Percentiles rank a stretch among this genome's conserved stretches.
Conservation (phyloP, 2,888 invertebrate genomes). For the Drosophila austrosaltans region DNA sequence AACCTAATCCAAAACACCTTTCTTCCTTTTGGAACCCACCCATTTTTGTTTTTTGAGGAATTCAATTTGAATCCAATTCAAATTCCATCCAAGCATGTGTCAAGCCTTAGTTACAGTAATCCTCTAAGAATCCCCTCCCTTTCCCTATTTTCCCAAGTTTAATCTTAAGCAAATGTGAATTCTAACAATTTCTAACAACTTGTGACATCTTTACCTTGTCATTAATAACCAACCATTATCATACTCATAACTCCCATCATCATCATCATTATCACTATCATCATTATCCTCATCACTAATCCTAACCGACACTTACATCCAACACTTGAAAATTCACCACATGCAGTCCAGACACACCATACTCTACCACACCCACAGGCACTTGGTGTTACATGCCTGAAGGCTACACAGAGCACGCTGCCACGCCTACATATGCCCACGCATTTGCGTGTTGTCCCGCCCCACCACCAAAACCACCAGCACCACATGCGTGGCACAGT, state of each 20-base stretch:
- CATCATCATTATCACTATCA: conserved; percentile 24
- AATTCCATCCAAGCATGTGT: too few species aligned
- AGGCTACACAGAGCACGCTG: conserved; percentile 63
- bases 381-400: conserved; percentile 18
- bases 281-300: conserved; percentile 34
- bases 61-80: background rate
- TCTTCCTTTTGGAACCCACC: too few species aligned
- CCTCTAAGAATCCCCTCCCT: too few species aligned
- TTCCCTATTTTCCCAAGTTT: background rate
- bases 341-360: conserved; percentile 41
- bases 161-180: conserved; percentile 15
- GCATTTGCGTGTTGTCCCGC: conserved; percentile 76
- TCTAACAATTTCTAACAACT: conserved; percentile 23
- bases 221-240: conserved; percentile 21
- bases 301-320: conserved; percentile 23
- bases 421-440: conserved; percentile 66
- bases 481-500: conserved; percentile 83
- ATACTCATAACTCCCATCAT: conserved; percentile 17
- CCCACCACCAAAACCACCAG: conserved; percentile 5
- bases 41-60: too few species aligned
- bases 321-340: conserved; percentile 32
- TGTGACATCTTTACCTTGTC: conserved; percentile 19
- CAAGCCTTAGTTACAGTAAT: too few species aligned
- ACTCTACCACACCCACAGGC: conserved; percentile 48
- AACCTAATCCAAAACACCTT: conserved; percentile 3